Base-by-base conservation (phyloP, 1,140 invertebrate species). In the Anthonomus grandis region DNA sequence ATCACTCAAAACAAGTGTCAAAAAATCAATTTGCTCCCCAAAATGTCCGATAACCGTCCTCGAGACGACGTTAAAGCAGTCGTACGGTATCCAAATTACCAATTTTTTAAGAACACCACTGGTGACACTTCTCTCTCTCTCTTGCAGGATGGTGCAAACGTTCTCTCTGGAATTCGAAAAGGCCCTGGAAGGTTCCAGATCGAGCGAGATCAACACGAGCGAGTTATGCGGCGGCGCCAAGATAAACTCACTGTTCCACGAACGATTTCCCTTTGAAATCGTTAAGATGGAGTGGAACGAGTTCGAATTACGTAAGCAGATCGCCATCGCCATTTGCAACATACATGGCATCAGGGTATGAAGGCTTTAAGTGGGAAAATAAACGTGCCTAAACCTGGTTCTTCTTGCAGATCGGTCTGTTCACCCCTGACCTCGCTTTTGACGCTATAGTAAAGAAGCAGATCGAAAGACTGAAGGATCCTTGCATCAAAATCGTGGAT, bases 361-460 rank as follows among this genome's bases (percentile, higher is more conserved):
- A 59, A 1, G 19, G 31, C 13, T 34, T 34, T 34, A 2, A 2
- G 10, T 34, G 1, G 2, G 17, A 41, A 41, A 1, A 3, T 41
- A 2, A 13, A 13, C 18, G 18, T n/a, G 38, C 38, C 18, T 34
- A 13, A 2, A 34, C 13, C 10, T 13, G 31, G 15, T 34, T 1
- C 10, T 19, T 22, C 49, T 70, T 67, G 19, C 75, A 95, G 77
- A 94, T 98, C 59, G 97, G 97, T 74, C 82, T 99, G 9, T 99
- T 99, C 76, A 99, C 97, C 17, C 97, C 97, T 15, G 97, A 99
- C 75, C 97, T 98, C 93, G 97, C 97, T 34, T 99, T 99, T 77
- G 97, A 99, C 78, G 95, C 95, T 21, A 99, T 99, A 70, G 97
- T 99, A 0, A 99, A 99, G 78, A 96, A 96, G 73, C 96, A 99